A percentile compares a stretch with the other conserved stretches of the same genome.
These are phyloP conservation scores for Hypotaenidia philippensis DNA, from an alignment of 2,797 vertebrate genomes.

Conservation along the genomic window DNA sequence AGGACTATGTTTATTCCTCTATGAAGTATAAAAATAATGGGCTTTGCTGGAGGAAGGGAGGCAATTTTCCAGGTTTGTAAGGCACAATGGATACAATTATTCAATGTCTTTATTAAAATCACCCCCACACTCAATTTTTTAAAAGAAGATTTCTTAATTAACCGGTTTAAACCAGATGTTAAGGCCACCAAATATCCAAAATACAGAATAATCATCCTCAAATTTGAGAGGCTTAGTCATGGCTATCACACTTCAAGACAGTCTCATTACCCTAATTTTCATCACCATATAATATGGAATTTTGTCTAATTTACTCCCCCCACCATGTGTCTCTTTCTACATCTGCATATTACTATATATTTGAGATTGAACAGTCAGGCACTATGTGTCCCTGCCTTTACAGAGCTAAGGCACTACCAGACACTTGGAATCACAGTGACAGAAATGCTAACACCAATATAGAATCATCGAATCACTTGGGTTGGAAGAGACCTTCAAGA, in stretches of 20 bases:
- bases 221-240: not conserved
- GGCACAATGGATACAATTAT: not conserved
- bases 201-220: not conserved
- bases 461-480: no score
- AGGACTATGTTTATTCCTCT: not conserved
- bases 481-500: no score
- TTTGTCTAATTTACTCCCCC: not conserved
- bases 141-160: not conserved
- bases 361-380: not conserved
- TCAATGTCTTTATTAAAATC: not conserved
- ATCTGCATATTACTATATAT: not conserved
- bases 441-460: not conserved
- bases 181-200: not conserved
- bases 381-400: not conserved
- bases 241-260: not conserved
- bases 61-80: not conserved
- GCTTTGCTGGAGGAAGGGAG: not conserved
- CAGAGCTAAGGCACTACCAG: not conserved
- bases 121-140: no score
- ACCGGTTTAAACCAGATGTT: not conserved
- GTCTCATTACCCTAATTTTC: not conserved
- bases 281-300: not conserved
- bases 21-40: not conserved
- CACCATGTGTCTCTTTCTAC: not conserved
- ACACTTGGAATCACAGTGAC: not conserved